Conservation (phyloP, 2,888 invertebrate genomes). For the Temnothorax unifasciatus region DNA sequence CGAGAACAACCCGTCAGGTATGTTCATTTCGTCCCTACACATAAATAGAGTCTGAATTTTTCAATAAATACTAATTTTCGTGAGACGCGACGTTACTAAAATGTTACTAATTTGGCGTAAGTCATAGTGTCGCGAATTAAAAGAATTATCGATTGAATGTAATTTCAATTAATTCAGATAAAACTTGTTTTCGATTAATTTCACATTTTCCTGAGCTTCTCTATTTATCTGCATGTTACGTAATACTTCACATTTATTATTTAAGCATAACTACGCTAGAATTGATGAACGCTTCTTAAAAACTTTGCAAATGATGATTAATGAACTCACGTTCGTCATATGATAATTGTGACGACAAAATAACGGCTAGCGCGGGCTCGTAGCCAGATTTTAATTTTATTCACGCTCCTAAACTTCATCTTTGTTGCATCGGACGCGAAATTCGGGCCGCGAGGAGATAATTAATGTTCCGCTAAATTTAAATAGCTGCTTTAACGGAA, state of each 20-base stretch:
- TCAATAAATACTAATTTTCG: constrained; percentile 30
- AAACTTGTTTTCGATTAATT: neutral
- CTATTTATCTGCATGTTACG: constrained; percentile 29
- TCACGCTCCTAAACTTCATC: neutral
- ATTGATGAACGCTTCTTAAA: neutral
- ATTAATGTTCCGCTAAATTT: constrained; percentile 3
- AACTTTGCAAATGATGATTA: neutral
- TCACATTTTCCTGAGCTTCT: neutral
- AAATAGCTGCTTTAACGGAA: neutral
- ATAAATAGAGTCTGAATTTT: constrained; percentile 22
- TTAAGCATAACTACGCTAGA: neutral
- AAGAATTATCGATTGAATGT: neutral
- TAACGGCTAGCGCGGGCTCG: neutral
- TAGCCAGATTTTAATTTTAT: constrained; percentile 23
- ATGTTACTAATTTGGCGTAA: neutral
- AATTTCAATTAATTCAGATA: constrained; percentile 1
- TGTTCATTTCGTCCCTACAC: constrained; percentile 48
- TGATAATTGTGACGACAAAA: constrained; percentile 9
- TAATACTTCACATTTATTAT: neutral
- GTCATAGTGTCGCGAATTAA: neutral
- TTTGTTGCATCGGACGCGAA: neutral
- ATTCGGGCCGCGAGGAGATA: neutral
- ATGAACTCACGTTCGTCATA: constrained; percentile 1
- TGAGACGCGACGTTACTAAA: constrained; percentile 7
- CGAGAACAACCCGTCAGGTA: constrained; percentile 73